A percentile compares a stretch with the other conserved stretches of the same genome.
phyloP scores from a whole-genome alignment of 2,113 vertebrate species.

The Clarias gariepinus region DNA sequence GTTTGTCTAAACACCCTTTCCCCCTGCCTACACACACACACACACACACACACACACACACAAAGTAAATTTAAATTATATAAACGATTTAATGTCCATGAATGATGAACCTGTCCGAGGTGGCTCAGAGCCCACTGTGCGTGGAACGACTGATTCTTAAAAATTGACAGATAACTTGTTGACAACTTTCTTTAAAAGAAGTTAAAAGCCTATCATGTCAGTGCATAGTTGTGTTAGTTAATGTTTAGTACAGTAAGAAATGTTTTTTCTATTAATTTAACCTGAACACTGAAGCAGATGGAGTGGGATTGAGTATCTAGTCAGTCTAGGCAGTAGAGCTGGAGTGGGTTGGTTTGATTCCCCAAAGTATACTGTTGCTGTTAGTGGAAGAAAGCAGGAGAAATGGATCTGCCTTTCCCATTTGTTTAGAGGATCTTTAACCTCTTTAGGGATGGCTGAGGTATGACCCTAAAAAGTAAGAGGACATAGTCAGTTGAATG shows the following conservation, averaged over 20 bases:
- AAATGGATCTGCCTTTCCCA: background rate
- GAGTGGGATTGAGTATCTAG: background rate
- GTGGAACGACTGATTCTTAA: too few relatives aligned
- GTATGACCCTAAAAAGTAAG: background rate
- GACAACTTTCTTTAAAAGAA: background rate
- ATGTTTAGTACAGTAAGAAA: background rate
- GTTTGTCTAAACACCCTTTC: too few relatives aligned
- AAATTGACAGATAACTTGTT: too few relatives aligned
- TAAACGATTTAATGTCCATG: too few relatives aligned
- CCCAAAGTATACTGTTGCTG: background rate
- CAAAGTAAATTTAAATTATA: background rate
- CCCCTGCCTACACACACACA: too few relatives aligned
- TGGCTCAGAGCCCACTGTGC: background rate
- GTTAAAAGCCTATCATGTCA: background rate
- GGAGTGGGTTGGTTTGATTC: background rate
- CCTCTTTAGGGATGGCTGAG: background rate
- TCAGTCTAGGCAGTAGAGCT: background rate
- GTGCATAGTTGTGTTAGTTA: too few relatives aligned
- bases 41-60: too few relatives aligned
- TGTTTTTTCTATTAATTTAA: background rate
- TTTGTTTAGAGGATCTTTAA: background rate
- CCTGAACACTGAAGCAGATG: background rate
- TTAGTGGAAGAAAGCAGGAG: background rate
- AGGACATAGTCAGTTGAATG: background rate
- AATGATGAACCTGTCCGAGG: too few relatives aligned